phyloP scores from a whole-genome alignment of 1,140 invertebrate genomes.

The Lucilia cuprina region DNA sequence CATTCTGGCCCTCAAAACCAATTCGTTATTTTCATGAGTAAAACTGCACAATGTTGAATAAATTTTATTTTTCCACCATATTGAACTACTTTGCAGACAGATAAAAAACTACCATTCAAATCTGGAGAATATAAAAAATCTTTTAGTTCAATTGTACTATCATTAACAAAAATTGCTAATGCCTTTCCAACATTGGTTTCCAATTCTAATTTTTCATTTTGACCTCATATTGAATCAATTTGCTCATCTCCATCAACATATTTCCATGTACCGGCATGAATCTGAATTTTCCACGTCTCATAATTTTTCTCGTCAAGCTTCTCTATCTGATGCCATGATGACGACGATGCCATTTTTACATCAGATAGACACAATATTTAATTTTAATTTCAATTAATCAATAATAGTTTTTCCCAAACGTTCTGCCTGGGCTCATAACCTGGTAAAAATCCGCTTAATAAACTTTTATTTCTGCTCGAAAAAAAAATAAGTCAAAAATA shows the following conservation, averaged over 20 bases:
- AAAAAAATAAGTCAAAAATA: no score
- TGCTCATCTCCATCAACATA: neutral
- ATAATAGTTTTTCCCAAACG: neutral
- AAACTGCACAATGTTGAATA: neutral
- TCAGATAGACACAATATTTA: neutral
- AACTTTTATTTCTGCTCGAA: no score
- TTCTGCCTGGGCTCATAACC: neutral
- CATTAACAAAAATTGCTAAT: conserved; percentile 5
- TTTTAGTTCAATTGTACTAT: neutral
- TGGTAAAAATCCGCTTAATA: neutral
- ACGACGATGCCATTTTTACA: conserved; percentile 22
- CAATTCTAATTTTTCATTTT: neutral
- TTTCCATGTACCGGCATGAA: neutral
- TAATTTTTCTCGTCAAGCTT: conserved; percentile 36
- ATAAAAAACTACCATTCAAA: conserved; percentile 35
- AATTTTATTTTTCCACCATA: neutral
- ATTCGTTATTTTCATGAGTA: neutral
- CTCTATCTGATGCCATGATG: conserved; percentile 30
- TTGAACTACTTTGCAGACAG: conserved; percentile 23
- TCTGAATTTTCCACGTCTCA: conserved; percentile 22
- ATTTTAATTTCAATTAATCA: neutral
- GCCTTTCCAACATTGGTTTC: conserved; percentile 13
- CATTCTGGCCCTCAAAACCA: neutral
- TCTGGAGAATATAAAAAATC: conserved; percentile 32
- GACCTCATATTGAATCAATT: neutral